Conservation (phyloP, 2,113 vertebrate species). For the Enhydra lutris region DNA sequence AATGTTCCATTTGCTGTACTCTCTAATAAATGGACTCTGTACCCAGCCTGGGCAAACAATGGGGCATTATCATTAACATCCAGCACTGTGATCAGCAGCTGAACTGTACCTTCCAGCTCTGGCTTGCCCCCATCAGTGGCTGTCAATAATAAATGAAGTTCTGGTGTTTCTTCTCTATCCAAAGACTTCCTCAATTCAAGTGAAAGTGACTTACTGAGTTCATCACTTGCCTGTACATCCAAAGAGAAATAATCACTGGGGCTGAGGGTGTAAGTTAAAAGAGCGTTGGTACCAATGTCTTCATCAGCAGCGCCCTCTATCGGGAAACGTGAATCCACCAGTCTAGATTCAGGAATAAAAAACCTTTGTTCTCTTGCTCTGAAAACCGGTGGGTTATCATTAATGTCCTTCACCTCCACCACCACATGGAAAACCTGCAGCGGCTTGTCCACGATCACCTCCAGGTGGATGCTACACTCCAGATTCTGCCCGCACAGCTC, state of each 20-base stretch:
- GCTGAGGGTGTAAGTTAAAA: slow-evolving; percentile 80
- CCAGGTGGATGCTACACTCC: slow-evolving; percentile 23
- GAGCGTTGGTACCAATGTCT: slow-evolving; percentile 83
- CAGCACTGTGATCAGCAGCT: slow-evolving; percentile 72
- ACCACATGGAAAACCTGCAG: slow-evolving; percentile 85
- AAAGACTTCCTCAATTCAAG: slow-evolving; percentile 73
- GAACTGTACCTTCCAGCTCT: slow-evolving; percentile 65
- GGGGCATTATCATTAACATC: slow-evolving; percentile 78
- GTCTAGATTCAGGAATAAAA: slow-evolving; percentile 81
- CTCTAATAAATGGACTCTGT: slow-evolving; percentile 64
- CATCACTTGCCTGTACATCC: slow-evolving; percentile 71
- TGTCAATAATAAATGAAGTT: slow-evolving; percentile 71
- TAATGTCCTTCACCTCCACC: slow-evolving; percentile 82
- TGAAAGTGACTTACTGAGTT: slow-evolving; percentile 74
- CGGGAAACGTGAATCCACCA: slow-evolving; percentile 76
- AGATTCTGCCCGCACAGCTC: slow-evolving; percentile 78
- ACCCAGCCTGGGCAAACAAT: slow-evolving; percentile 65
- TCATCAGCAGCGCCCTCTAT: slow-evolving; percentile 79
- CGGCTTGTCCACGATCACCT: slow-evolving; percentile 73
- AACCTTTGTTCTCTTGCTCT: slow-evolving; percentile 68
- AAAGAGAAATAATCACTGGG: slow-evolving; percentile 80
- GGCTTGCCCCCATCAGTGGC: slow-evolving; percentile 82
- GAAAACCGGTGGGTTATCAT: slow-evolving; percentile 85
- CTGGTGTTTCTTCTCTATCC: slow-evolving; percentile 75
- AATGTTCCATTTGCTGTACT: slow-evolving; percentile 31